A percentile compares a stretch with the other conserved stretches of the same genome.
Conservation (phyloP, 2,888 invertebrate genomes). For the Diadegma fenestrale region DNA sequence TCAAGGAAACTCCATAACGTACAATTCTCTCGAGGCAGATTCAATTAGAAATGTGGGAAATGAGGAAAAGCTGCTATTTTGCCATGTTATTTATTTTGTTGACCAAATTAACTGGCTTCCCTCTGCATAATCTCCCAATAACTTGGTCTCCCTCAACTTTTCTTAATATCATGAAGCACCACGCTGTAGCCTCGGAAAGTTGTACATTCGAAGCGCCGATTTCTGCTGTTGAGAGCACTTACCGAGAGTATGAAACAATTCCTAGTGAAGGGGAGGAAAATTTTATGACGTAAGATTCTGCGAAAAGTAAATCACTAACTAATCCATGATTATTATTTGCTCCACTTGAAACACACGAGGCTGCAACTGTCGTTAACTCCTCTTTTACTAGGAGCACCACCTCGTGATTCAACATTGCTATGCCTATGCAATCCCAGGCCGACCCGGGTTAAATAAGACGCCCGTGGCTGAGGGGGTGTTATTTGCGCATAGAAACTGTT, state of each 20-base stretch:
- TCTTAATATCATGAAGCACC: not conserved
- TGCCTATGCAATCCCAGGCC: not conserved
- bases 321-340: conserved; percentile 2
- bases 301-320: not conserved
- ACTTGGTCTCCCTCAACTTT: not conserved
- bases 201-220: too few relatives aligned
- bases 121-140: not conserved
- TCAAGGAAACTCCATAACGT: not conserved
- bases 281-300: not conserved
- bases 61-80: too few relatives aligned
- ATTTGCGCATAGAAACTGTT: not conserved
- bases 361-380: not conserved
- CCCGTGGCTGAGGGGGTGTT: not conserved
- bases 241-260: too few relatives aligned
- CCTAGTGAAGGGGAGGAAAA: too few relatives aligned
- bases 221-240: too few relatives aligned
- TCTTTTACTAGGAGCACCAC: conserved; percentile 4
- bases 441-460: not conserved
- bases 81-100: too few relatives aligned
- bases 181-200: too few relatives aligned
- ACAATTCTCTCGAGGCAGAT: too few relatives aligned
- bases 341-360: not conserved
- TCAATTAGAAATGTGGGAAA: too few relatives aligned
- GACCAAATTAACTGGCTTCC: too few relatives aligned
- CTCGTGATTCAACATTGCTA: not conserved